These are phyloP conservation scores for Illadopsis cleaveri DNA, from an alignment of 2,113 vertebrate species.

Conservation along the genomic window DNA sequence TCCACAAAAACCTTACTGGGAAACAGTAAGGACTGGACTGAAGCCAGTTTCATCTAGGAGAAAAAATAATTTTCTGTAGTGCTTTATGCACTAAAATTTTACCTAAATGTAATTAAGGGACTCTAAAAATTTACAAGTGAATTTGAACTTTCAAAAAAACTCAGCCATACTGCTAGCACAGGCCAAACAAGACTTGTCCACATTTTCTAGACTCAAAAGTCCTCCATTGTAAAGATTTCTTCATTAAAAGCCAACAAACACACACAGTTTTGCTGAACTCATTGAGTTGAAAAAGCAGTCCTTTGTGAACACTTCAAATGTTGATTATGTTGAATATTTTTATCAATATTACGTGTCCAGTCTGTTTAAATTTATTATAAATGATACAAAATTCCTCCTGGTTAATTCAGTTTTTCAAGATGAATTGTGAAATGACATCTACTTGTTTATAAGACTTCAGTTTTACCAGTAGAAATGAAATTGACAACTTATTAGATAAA, in stretches of 20 bases:
- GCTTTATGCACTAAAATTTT: not conserved
- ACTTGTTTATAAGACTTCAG: not conserved
- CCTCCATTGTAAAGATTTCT: not conserved
- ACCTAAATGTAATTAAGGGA: not conserved
- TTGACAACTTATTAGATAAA: not conserved
- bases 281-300: not conserved
- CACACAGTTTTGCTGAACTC: not conserved
- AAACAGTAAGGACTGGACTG: not conserved
- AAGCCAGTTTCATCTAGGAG: not conserved
- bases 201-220: not conserved
- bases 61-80: not conserved
- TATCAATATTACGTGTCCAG: not conserved
- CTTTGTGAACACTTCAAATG: not conserved
- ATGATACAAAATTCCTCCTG: not conserved
- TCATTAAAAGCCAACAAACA: not conserved
- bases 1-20: not conserved
- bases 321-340: not conserved
- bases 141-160: not conserved
- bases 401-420: not conserved
- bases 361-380: not conserved
- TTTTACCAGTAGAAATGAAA: not conserved
- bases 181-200: not conserved
- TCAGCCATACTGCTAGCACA: not conserved
- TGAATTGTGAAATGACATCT: not conserved
- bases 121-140: not conserved